phyloP scores from a whole-genome alignment of 2,113 vertebrate genomes.

The Mobula birostris region DNA sequence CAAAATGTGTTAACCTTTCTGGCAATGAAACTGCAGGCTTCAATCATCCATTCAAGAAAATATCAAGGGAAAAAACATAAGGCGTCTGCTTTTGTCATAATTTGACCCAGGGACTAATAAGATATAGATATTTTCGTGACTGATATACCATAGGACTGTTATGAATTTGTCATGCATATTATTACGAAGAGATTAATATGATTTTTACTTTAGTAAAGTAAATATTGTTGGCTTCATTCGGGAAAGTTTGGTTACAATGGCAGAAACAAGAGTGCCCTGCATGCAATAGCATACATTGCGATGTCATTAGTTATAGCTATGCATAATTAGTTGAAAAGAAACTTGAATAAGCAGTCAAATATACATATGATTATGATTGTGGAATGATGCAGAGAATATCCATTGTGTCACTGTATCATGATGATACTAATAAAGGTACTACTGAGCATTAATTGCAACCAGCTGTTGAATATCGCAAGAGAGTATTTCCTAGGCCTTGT shows the following conservation, averaged over 20 bases:
- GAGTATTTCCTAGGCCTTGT: background rate
- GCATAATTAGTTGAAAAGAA: background rate
- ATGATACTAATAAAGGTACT: constrained; percentile 21
- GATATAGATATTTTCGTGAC: background rate
- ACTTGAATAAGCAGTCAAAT: constrained; percentile 24
- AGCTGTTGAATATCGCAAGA: background rate
- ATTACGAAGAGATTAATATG: background rate
- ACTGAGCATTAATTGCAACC: constrained; percentile 15
- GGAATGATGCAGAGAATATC: background rate
- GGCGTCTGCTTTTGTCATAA: background rate
- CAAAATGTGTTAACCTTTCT: background rate
- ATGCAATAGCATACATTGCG: background rate
- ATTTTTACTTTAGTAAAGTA: background rate
- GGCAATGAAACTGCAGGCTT: background rate
- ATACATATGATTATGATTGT: background rate
- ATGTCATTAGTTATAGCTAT: no score
- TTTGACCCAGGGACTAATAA: background rate
- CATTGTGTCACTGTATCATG: constrained; percentile 12
- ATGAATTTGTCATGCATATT: background rate
- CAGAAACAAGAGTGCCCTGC: background rate
- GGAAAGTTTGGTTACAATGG: background rate
- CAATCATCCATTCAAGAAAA: background rate
- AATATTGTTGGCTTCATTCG: background rate
- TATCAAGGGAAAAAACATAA: background rate
- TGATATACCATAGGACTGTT: background rate